A percentile compares a stretch with the other conserved stretches of the same genome.
phyloP scores from a whole-genome alignment of 2,113 vertebrate genomes.

The Isichthys henryi region DNA sequence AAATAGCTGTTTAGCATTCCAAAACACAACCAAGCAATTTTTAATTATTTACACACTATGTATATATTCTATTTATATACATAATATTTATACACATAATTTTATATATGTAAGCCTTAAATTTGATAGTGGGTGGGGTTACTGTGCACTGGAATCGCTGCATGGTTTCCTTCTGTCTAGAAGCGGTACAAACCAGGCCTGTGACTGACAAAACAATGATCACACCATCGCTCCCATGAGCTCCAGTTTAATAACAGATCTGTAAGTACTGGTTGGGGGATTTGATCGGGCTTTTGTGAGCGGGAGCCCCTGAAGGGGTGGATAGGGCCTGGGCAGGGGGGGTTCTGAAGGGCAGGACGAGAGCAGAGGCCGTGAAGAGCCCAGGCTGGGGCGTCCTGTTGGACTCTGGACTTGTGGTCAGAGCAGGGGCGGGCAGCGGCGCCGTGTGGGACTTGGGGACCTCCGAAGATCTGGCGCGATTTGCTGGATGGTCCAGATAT shows the following conservation, averaged over 20 bases:
- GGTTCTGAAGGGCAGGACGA: conserved; percentile 62
- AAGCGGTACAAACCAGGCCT: neutral
- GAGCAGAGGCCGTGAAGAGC: conserved; percentile 39
- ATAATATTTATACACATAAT: neutral
- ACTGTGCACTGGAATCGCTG: neutral
- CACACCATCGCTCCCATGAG: neutral
- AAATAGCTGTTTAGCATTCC: neutral
- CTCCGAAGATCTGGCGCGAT: conserved; percentile 64
- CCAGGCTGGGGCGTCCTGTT: conserved; percentile 18
- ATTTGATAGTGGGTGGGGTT: neutral
- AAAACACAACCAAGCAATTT: conserved; percentile 13
- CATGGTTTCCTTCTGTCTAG: neutral
- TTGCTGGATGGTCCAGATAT: conserved; percentile 65
- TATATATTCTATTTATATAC: neutral
- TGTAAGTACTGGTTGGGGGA: conserved; percentile 73
- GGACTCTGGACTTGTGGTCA: neutral
- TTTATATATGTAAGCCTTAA: conserved; percentile 3
- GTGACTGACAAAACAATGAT: neutral
- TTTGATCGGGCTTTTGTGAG: conserved; percentile 67
- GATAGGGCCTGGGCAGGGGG: conserved; percentile 50
- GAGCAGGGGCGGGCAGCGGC: conserved; percentile 37
- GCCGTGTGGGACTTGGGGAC: conserved; percentile 38
- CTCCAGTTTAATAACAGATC: conserved; percentile 55
- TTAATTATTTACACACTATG: neutral
- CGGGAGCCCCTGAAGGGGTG: conserved; percentile 49